Base-by-base conservation (phyloP, 2,797 vertebrate species). In the Pelochelys cantorii region DNA sequence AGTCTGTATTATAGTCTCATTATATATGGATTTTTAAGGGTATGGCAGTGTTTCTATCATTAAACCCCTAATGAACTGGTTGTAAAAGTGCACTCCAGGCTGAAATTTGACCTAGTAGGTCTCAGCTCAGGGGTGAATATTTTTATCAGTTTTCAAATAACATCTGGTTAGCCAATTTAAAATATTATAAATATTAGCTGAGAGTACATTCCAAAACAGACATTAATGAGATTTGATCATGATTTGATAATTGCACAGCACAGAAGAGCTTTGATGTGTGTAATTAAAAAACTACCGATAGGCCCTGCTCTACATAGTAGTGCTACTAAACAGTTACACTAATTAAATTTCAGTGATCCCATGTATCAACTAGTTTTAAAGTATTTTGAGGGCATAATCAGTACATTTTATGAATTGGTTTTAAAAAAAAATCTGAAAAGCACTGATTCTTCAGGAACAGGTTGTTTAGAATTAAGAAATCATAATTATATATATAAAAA, bases 131-230 rank as follows among this genome's bases (percentile, higher is more conserved):
- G 92, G 80, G 34, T 93, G 85, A 95, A 95, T 95, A 96, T 91
- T 92, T 80, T 94, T 88, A 81, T 65, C 62, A 77, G 86, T 68
- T 88, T 75, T 84, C 78, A 90, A 93, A 86, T 82, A 92, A 80
- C 94, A 96, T 97, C 96, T 95, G 93, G 89, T 97, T 90, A 90
- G 91, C 83, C 88, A 94, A 96, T 96, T 95, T 95, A 92, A 83
- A 96, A 97, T 90, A 93, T 88, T 87, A 93, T 85, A 89, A 79
- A 68, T 93, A 91, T 11, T 68, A n/a, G n/a, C n/a, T 79, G 86
- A 75, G 86, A 93, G 37, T 93, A 88, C 89, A 91, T 75, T 57
- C 14, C 55, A 62, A 89, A 94, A 83, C 53, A 92, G 85, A 83
- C 83, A 84, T 93, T 82, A 37, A 53, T 82, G 56, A 56, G 71